Percentiles rank a stretch among this genome's conserved stretches.
phyloP scores from a whole-genome alignment of 2,113 vertebrate genomes.

The Xenopus tropicalis region DNA sequence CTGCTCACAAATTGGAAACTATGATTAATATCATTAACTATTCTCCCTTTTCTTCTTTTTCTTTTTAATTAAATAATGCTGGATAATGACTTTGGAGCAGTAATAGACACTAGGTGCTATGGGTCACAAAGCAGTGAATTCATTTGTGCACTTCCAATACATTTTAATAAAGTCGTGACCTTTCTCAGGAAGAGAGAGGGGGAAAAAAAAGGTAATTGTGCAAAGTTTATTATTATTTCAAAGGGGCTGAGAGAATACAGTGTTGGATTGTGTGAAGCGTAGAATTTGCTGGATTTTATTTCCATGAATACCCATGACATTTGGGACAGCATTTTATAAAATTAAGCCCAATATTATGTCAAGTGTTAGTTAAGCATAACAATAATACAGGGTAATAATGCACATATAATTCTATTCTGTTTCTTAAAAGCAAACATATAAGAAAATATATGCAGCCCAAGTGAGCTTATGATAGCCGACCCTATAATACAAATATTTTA shows the following conservation, averaged over 20 bases:
- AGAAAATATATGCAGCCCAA: too few species aligned
- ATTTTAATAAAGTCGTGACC: slow-evolving; percentile 14
- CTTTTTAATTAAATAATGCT: slow-evolving; percentile 2
- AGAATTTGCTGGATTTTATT: too few species aligned
- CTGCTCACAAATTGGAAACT: too few species aligned
- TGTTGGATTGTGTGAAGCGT: too few species aligned
- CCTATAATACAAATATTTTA: too few species aligned
- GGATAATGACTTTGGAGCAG: not conserved
- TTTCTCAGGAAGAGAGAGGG: not conserved
- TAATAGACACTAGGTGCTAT: not conserved
- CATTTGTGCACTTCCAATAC: not conserved
- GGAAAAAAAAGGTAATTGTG: slow-evolving; percentile 1
- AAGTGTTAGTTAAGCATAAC: too few species aligned
- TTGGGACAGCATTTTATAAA: not conserved
- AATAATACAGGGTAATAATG: too few species aligned
- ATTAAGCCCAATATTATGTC: not conserved
- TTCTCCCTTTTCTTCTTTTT: not conserved
- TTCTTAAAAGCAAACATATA: too few species aligned
- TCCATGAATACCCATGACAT: not conserved
- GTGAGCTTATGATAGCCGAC: too few species aligned
- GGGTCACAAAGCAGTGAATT: slow-evolving; percentile 2
- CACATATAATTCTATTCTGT: too few species aligned
- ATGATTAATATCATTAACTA: too few species aligned
- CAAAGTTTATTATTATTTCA: slow-evolving; percentile 16
- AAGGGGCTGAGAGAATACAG: not conserved